phyloP scores from a whole-genome alignment of 2,888 invertebrate species.

The Tetragnatha montana region DNA sequence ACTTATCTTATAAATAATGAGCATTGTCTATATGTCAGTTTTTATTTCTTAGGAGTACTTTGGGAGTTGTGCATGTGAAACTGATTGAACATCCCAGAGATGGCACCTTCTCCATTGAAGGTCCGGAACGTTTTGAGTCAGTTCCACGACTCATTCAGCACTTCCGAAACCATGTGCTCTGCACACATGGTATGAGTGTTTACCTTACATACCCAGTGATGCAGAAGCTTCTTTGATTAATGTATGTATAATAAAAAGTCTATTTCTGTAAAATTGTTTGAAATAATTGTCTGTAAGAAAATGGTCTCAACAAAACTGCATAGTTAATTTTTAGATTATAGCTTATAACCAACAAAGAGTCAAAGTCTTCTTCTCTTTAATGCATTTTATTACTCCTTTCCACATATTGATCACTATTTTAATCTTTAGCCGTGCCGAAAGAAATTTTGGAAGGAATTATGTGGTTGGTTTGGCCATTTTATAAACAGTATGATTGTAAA shows the following conservation, averaged over 20 bases:
- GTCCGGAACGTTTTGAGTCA: constrained; percentile 58
- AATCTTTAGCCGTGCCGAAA: too few species aligned
- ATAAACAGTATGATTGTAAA: too few species aligned
- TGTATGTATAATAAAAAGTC: constrained; percentile 52
- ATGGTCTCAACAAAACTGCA: too few species aligned
- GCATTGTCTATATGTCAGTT: neutral
- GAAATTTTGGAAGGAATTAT: too few species aligned
- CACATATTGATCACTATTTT: too few species aligned
- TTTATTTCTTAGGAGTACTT: constrained; percentile 50
- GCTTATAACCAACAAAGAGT: too few species aligned
- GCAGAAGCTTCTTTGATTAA: constrained; percentile 57
- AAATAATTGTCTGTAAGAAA: too few species aligned
- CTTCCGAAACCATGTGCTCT: constrained; percentile 67
- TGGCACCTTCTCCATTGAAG: constrained; percentile 65
- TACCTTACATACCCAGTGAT: constrained; percentile 62
- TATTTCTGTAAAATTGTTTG: constrained; percentile 36
- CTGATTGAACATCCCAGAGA: constrained; percentile 55
- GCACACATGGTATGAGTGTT: constrained; percentile 65
- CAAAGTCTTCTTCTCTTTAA: too few species aligned
- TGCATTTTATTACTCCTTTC: too few species aligned
- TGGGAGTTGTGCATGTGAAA: constrained; percentile 65
- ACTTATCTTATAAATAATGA: neutral
- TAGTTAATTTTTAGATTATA: too few species aligned
- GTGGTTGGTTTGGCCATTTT: too few species aligned
- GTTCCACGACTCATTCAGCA: constrained; percentile 65